These are phyloP conservation scores for Drosophila elegans DNA, from an alignment of 1,140 invertebrate species.

Conservation along the genomic window DNA sequence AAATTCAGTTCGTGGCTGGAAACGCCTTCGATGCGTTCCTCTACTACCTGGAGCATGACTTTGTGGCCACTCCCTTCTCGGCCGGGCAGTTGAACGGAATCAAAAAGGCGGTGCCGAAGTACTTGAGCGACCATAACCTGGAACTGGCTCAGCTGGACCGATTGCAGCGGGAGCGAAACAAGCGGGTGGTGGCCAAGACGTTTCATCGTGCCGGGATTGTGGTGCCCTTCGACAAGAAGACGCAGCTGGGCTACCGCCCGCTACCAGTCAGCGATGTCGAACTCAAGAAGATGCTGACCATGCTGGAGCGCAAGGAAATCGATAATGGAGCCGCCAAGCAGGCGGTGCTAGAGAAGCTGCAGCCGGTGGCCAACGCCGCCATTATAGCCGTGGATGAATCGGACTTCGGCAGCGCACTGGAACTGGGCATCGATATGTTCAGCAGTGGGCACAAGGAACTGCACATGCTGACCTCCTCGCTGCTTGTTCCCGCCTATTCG, in stretches of 20 bases:
- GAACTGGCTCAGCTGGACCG: conserved; percentile 52
- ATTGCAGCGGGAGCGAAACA: conserved; percentile 86
- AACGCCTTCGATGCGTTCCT: conserved; percentile 94
- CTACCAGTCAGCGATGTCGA: conserved; percentile 91
- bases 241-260: conserved; percentile 92
- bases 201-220: conserved; percentile 95
- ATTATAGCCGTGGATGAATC: conserved; percentile 92
- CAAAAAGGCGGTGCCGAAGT: conserved; percentile 88
- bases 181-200: conserved; percentile 90
- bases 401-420: conserved; percentile 95
- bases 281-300: conserved; percentile 90
- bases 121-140: conserved; percentile 88
- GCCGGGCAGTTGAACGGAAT: conserved; percentile 87
- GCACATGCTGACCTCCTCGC: conserved; percentile 87
- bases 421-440: conserved; percentile 94
- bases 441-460: conserved; percentile 89
- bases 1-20: conserved; percentile 89
- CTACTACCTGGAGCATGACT: conserved; percentile 87
- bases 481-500: conserved; percentile 92
- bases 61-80: conserved; percentile 89
- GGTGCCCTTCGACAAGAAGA: conserved; percentile 93
- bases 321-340: conserved; percentile 87
- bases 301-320: conserved; percentile 87
- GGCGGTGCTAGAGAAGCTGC: conserved; percentile 88
- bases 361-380: conserved; percentile 90